Conservation (phyloP, 2,113 vertebrate species). For the Anolis carolinensis region DNA sequence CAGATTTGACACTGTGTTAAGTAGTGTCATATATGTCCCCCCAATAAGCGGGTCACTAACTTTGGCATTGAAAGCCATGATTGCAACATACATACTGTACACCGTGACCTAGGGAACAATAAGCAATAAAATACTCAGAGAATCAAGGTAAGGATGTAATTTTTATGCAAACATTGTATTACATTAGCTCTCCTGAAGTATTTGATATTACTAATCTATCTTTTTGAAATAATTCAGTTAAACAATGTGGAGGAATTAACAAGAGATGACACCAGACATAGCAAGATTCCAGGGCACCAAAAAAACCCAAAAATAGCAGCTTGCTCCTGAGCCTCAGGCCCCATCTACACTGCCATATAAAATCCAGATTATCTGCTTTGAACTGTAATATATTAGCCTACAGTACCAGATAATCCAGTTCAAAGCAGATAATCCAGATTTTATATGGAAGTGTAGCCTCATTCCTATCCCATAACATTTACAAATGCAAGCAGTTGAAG, state of each 20-base stretch:
- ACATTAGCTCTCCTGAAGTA: background rate
- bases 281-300: too few relatives aligned
- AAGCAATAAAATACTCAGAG: background rate
- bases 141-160: background rate
- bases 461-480: background rate
- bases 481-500: background rate
- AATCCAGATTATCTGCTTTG: too few relatives aligned
- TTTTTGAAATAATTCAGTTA: too few relatives aligned
- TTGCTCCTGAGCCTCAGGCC: too few relatives aligned
- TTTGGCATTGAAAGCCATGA: slow-evolving; percentile 98
- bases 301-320: too few relatives aligned
- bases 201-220: background rate
- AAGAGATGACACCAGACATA: too few relatives aligned
- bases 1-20: slow-evolving; percentile 95
- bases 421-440: too few relatives aligned
- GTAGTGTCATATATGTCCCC: slow-evolving; percentile 97
- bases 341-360: too few relatives aligned
- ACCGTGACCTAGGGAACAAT: slow-evolving; percentile 81
- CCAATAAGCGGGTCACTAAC: slow-evolving; percentile 97
- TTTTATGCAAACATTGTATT: background rate
- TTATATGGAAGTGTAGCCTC: too few relatives aligned
- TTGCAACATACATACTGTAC: slow-evolving; percentile 97
- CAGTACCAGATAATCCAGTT: too few relatives aligned
- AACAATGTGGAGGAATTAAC: background rate
- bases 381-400: too few relatives aligned